Evolutionary conservation across 2,113 vertebrate species (phyloP), one percentile per base, ranked within the genome.

Genomic region (Oncorhynchus masou): DNA sequence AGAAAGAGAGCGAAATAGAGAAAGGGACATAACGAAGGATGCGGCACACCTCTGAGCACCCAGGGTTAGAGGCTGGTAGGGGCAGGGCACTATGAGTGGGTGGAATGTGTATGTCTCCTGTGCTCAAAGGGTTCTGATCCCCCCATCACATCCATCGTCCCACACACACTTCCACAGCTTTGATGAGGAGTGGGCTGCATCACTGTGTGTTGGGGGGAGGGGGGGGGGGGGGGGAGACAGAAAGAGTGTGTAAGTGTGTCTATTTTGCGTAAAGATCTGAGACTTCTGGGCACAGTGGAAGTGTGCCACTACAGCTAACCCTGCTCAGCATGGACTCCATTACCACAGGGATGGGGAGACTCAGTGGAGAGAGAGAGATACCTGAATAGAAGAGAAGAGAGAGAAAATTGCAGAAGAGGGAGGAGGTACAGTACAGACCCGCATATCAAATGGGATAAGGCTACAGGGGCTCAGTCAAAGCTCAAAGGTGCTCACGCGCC

Each of bases 81-180:
- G 11, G 49, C 13, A 39, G 27, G 51, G 24, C 31, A 65, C 57
- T 74, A 29, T 11, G 60, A 70, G 64, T 29, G 34, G n/a, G 67
- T 59, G 48, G 25, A 59, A 76, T 77, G 77, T 84, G 77, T 78
- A 25, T 9, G 51, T 78, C 77, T 81, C 74, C 77, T 27, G 22
- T 22, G 27, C 24, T 65, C 34, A 74, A 74, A 74, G 57, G 65
- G 29, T 39, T 67, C 62, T 45, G 8, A 27, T 79, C 77, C 51
- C 73, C 89, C 84, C 86, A 89, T 90, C 89, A 88, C 83, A 87
- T 81, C 83, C 85, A 86, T 92, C 89, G 90, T 95, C 95, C 95
- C 94, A 96, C 95, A 94, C 95, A 94, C 91, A 94, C 94, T 96
- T 94, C 92, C 94, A 95, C 86, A 86, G 87, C 92, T 93, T 93